Evolutionary conservation across 1,140 invertebrate species (phyloP).

Genomic region (Scaptomyza montana): DNA sequence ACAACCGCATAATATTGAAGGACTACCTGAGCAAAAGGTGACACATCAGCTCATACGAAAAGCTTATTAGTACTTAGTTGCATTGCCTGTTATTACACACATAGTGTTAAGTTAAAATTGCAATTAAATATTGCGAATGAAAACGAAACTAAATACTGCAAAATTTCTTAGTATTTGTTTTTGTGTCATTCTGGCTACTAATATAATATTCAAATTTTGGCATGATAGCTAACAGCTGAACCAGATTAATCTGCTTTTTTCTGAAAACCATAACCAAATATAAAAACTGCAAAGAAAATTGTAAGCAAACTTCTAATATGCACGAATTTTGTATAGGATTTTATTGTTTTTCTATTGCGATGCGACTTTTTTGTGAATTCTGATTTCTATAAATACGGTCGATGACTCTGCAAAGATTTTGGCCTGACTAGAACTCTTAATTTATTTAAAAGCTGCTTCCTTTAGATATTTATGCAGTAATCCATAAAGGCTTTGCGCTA

Average conservation of each 20-base stretch:
- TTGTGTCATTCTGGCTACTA: constrained; percentile 27
- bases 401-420: constrained; percentile 35
- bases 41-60: constrained; percentile 75
- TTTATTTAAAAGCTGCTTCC: constrained; percentile 65
- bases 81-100: constrained; percentile 64
- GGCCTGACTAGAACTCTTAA: constrained; percentile 47
- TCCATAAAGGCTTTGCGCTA: neutral
- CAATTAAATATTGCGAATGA: constrained; percentile 18
- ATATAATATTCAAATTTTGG: constrained; percentile 45
- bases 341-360: constrained; percentile 48
- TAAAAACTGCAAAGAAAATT: constrained; percentile 41
- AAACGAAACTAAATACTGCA: constrained; percentile 4
- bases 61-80: constrained; percentile 64
- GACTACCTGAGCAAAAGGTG: constrained; percentile 72
- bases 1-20: constrained; percentile 55
- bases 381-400: constrained; percentile 43
- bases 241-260: constrained; percentile 38
- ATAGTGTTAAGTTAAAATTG: constrained; percentile 22
- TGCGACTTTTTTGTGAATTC: constrained; percentile 61
- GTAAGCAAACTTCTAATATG: constrained; percentile 57
- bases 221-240: constrained; percentile 71
- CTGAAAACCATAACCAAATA: constrained; percentile 29
- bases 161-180: neutral
- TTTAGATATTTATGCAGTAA: constrained; percentile 48
- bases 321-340: constrained; percentile 64